These are phyloP conservation scores for Mongoloraphidia duomilia DNA, from an alignment of 2,888 invertebrate genomes.

Conservation along the genomic window DNA sequence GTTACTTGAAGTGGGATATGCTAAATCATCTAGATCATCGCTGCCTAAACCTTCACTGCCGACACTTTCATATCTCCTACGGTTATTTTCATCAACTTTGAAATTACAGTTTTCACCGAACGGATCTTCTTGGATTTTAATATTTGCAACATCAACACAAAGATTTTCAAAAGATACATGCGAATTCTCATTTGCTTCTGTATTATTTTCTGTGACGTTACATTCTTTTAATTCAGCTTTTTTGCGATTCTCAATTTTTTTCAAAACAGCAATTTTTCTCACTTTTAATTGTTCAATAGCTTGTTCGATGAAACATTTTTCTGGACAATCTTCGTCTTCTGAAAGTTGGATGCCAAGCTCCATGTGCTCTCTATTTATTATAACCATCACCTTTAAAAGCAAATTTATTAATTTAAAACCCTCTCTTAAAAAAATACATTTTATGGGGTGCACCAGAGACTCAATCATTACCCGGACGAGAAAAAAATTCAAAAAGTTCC, in stretches of 20 bases:
- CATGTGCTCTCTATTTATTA: constrained; percentile 56
- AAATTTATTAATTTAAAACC: constrained; percentile 1
- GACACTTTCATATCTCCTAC: constrained; percentile 20
- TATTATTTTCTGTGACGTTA: constrained; percentile 1
- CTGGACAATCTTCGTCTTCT: constrained; percentile 61
- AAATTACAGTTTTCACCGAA: background rate
- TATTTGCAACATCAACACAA: background rate
- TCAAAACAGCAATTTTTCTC: constrained; percentile 31
- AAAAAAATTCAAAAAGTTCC: too few species aligned
- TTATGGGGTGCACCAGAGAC: too few species aligned
- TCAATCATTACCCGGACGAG: too few species aligned
- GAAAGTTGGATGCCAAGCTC: constrained; percentile 47
- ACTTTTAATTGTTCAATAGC: constrained; percentile 54
- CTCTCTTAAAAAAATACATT: too few species aligned
- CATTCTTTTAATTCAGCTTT: background rate
- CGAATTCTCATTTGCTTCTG: constrained; percentile 5
- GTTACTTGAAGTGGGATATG: constrained; percentile 14
- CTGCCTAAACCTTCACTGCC: constrained; percentile 19
- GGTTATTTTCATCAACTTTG: background rate
- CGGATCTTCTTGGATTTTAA: background rate
- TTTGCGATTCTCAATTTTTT: background rate
- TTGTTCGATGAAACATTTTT: constrained; percentile 73
- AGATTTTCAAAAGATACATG: constrained; percentile 7
- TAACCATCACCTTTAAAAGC: constrained; percentile 42
- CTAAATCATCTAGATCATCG: constrained; percentile 19